These are phyloP conservation scores for Venustaconcha ellipsiformis DNA, from an alignment of 1,140 invertebrate genomes.

Conservation along the genomic window DNA sequence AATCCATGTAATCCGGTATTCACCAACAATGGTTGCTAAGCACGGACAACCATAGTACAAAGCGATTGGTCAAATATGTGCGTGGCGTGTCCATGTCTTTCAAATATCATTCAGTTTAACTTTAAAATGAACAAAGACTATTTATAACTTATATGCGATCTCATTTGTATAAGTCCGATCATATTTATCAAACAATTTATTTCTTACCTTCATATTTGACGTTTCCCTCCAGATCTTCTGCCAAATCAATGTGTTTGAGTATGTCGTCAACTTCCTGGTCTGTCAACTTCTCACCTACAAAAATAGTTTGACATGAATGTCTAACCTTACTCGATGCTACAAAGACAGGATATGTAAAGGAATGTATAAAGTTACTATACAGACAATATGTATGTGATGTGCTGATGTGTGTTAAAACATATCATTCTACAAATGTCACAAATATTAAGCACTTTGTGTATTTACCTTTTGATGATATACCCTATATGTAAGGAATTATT, in stretches of 20 bases:
- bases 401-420: too few species aligned
- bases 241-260: conserved; percentile 68
- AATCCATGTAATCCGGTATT: too few species aligned
- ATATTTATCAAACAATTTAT: conserved; percentile 4
- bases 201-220: conserved; percentile 63
- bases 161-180: neutral
- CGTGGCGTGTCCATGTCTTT: neutral
- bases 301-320: neutral
- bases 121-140: neutral
- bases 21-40: too few species aligned
- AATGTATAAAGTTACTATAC: too few species aligned
- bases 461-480: too few species aligned
- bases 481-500: too few species aligned
- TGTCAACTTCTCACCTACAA: conserved; percentile 85
- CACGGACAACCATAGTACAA: too few species aligned
- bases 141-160: neutral
- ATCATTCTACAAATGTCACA: too few species aligned
- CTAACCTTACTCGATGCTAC: too few species aligned
- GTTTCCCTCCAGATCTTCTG: conserved; percentile 65
- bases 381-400: too few species aligned
- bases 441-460: too few species aligned
- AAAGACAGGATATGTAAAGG: too few species aligned
- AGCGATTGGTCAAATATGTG: neutral
- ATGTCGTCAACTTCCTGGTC: conserved; percentile 87
- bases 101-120: neutral